These are phyloP conservation scores for Tenthredo mesomela DNA, from an alignment of 2,888 invertebrate species.

Conservation along the genomic window DNA sequence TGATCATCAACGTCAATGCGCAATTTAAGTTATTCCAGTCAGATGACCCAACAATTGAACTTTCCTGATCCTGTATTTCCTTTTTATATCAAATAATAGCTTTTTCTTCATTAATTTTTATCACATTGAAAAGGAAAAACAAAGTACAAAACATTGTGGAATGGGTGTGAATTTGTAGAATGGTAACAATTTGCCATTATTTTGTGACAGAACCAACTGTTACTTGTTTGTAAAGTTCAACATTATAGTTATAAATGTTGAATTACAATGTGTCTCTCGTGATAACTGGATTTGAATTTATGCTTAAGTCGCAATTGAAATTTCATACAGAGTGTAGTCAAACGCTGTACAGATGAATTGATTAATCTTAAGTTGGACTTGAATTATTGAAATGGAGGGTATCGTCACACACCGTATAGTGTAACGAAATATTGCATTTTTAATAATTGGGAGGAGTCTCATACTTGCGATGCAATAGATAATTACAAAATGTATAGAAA, in stretches of 20 bases:
- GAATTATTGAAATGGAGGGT: constrained; percentile 62
- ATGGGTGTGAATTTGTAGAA: neutral
- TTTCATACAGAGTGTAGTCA: neutral
- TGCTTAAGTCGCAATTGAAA: neutral
- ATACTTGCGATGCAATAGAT: constrained; percentile 64
- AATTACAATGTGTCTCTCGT: neutral
- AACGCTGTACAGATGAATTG: neutral
- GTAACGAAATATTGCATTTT: constrained; percentile 67
- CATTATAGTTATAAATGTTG: constrained; percentile 9
- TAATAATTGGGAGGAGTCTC: constrained; percentile 48
- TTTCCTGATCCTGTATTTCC: neutral
- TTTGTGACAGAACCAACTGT: too few species aligned
- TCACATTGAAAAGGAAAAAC: neutral
- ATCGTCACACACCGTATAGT: constrained; percentile 65
- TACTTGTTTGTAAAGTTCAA: neutral
- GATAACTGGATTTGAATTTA: neutral
- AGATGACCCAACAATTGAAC: constrained; percentile 24
- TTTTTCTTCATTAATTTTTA: neutral
- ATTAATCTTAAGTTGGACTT: neutral
- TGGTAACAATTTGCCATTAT: neutral
- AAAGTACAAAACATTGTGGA: neutral
- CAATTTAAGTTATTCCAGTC: neutral
- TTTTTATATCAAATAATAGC: neutral
- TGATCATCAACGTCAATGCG: constrained; percentile 2
- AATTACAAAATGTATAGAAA: constrained; percentile 63